A percentile compares a stretch with the other conserved stretches of the same genome.
These are phyloP conservation scores for Sebastolobus altivelis DNA, from an alignment of 2,797 vertebrate species.

Conservation along the genomic window DNA sequence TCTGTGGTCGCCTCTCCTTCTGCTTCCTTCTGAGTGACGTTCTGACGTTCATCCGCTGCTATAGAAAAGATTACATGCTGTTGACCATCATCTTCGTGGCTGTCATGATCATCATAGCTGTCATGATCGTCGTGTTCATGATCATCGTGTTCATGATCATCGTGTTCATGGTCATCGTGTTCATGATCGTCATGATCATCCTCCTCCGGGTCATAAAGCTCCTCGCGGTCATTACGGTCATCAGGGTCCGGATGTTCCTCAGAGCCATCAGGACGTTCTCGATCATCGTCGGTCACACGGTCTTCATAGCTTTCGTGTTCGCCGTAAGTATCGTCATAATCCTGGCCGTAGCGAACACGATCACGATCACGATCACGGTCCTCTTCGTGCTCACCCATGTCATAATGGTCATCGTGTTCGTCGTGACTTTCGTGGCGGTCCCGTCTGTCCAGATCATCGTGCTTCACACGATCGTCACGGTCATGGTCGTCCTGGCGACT, in stretches of 20 bases:
- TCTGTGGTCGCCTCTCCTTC: slow-evolving; percentile 83
- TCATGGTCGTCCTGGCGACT: slow-evolving; percentile 48
- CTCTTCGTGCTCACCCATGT: slow-evolving; percentile 76
- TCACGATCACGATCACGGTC: slow-evolving; percentile 22
- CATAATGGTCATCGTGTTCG: slow-evolving; percentile 67
- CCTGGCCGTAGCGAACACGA: slow-evolving; percentile 35
- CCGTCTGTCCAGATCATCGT: slow-evolving; percentile 37
- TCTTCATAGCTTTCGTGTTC: slow-evolving; percentile 65
- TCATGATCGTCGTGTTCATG: slow-evolving; percentile 35
- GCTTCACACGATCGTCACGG: slow-evolving; percentile 26
- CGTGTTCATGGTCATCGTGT: slow-evolving; percentile 14
- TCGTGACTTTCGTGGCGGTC: slow-evolving; percentile 41
- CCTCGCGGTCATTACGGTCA: slow-evolving; percentile 23
- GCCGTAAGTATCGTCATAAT: slow-evolving; percentile 42
- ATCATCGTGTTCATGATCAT: slow-evolving; percentile 13
- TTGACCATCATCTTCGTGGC: slow-evolving; percentile 66
- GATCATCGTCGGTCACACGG: slow-evolving; percentile 27
- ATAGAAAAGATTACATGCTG: slow-evolving; percentile 67
- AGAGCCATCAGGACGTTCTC: slow-evolving; percentile 34
- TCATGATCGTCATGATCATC: slow-evolving; percentile 14
- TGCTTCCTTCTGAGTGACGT: slow-evolving; percentile 71
- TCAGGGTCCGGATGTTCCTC: slow-evolving; percentile 55
- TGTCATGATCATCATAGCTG: slow-evolving; percentile 56
- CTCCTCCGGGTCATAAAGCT: slow-evolving; percentile 32
- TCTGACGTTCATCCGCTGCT: slow-evolving; percentile 70